Base-by-base conservation (phyloP, 2,888 invertebrate genomes). In the Cheilosia impressa region DNA sequence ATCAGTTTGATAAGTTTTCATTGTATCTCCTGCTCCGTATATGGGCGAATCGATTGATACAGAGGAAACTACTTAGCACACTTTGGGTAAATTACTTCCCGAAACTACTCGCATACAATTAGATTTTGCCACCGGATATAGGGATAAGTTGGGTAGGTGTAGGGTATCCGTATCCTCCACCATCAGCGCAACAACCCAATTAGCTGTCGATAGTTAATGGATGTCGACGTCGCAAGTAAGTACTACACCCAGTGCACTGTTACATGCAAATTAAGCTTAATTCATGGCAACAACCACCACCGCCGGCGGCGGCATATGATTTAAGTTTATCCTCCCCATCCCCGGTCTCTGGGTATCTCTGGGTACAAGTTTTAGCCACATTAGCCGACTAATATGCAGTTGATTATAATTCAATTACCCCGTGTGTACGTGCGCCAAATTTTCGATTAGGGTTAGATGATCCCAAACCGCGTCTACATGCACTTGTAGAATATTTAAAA, bases 361-460 rank as follows among this genome's bases (percentile, higher is more conserved):
- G 9, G 3, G 47, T 31, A 47, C 62, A 84, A 78, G 45, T 63
- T 79, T 52, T 38, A 57, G 50, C 50, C 34, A 31, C 13, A 53
- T 63, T 52, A 52, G 45, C 41, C 27, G 63, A 82, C 60, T 85
- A 80, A 81, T 81, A 72, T 77, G 81, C 80, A 85, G 68, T 85
- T 85, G 77, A 85, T 85, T 85, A 81, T 81, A 81, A 85, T 85
- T 85, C 85, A 85, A 85, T 85, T 77, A 85, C 76, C 81, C 50
- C 31, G 43, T 22, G 43, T 31, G 85, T 85, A 85, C 85, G 85
- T 85, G 85, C 57, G 22, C 81, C 81, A 81, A 85, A 85, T 85
- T 85, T 77, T 72, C 81, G 66, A 85, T 85, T 66, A 81, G 52
- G 53, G 27, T 75, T 66, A 45, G 79, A 19, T 75, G 58, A 69